Conservation (phyloP, 1,140 invertebrate species). For the Hylyphantes graminicola region DNA sequence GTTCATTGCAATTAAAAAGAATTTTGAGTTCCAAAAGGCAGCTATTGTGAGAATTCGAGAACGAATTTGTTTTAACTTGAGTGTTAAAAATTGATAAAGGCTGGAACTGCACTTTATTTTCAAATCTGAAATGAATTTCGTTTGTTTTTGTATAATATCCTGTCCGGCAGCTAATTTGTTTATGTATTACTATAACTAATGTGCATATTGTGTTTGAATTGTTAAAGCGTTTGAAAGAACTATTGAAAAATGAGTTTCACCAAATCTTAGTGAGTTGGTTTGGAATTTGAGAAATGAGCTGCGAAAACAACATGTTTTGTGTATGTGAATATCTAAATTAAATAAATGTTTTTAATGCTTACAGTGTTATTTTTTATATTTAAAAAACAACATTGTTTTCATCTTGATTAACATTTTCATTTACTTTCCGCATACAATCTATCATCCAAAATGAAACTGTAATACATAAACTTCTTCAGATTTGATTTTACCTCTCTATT, state of each 20-base stretch:
- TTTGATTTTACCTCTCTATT: no score
- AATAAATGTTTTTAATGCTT: no score
- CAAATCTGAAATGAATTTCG: not conserved
- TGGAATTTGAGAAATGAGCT: no score
- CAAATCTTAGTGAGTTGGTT: no score
- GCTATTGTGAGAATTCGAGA: not conserved
- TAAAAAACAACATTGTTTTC: no score
- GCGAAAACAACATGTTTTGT: no score
- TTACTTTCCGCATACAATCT: no score
- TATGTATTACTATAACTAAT: conserved; percentile 31
- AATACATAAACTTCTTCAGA: no score
- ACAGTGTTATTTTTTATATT: no score
- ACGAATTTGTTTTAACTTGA: not conserved
- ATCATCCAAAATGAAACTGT: no score
- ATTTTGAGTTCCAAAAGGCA: conserved; percentile 1
- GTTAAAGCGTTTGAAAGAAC: not conserved
- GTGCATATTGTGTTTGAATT: conserved; percentile 17
- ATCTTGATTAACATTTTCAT: no score
- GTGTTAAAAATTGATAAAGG: not conserved
- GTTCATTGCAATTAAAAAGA: not conserved
- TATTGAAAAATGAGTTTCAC: not conserved
- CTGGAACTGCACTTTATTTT: not conserved
- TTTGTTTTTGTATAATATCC: conserved; percentile 29
- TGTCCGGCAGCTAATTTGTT: conserved; percentile 43
- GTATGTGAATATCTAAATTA: no score